These are phyloP conservation scores for Struthio camelus DNA, from an alignment of 2,113 vertebrate species.

Conservation along the genomic window DNA sequence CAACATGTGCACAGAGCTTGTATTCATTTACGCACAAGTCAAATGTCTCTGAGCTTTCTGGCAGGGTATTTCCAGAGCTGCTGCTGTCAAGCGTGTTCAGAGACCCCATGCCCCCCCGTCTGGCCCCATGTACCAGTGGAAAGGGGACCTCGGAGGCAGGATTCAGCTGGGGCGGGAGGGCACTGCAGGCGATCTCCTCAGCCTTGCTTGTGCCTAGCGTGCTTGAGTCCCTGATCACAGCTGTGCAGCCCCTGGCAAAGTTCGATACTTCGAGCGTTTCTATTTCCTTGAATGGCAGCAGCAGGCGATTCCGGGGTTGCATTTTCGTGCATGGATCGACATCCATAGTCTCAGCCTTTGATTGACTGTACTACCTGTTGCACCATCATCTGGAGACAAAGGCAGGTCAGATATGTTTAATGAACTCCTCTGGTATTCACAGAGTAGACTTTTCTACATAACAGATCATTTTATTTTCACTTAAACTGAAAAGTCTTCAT, in stretches of 20 bases:
- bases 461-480: background rate
- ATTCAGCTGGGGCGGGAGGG: background rate
- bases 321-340: background rate
- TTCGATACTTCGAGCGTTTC: rapidly evolving
- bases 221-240: rapidly evolving
- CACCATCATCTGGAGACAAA: background rate
- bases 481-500: background rate
- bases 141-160: too few species aligned
- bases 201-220: background rate
- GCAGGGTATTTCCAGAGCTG: background rate
- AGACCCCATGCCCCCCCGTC: rapidly evolving
- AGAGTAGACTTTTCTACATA: background rate
- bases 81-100: rapidly evolving
- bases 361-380: rapidly evolving
- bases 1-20: rapidly evolving
- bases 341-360: background rate
- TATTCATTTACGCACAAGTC: too few species aligned
- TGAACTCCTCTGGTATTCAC: background rate
- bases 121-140: background rate
- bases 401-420: rapidly evolving
- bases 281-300: rapidly evolving
- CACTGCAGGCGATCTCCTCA: background rate
- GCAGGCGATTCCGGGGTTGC: rapidly evolving
- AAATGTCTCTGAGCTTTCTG: rapidly evolving
- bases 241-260: background rate